phyloP scores from a whole-genome alignment of 2,888 invertebrate genomes.

The Epiblema foenella region DNA sequence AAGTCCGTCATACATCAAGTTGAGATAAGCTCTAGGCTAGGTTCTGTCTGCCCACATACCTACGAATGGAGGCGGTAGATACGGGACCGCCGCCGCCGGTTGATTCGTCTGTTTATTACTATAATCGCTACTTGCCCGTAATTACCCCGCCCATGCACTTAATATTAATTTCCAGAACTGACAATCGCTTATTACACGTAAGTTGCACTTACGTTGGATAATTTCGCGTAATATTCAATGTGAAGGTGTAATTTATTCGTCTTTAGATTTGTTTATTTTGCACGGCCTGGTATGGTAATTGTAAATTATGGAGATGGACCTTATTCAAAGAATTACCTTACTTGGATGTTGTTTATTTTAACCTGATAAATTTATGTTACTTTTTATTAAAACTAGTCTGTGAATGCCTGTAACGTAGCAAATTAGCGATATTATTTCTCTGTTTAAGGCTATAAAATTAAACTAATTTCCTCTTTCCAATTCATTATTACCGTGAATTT shows the following conservation, averaged over 20 bases:
- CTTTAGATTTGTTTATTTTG: conserved; percentile 26
- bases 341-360: neutral
- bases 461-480: conserved; percentile 15
- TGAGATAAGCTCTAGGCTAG: conserved; percentile 19
- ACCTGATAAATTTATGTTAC: neutral
- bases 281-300: neutral
- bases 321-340: too few relatives aligned
- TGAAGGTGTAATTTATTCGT: conserved; percentile 33
- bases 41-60: neutral
- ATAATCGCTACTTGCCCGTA: conserved; percentile 73
- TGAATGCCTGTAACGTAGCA: neutral
- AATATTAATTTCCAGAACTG: conserved; percentile 78
- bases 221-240: conserved; percentile 41
- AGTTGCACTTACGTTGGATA: conserved; percentile 35
- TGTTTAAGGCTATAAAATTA: conserved; percentile 1
- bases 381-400: too few relatives aligned
- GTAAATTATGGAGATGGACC: neutral
- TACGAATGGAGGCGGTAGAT: conserved; percentile 37
- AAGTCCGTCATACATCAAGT: conserved; percentile 8
- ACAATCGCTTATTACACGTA: conserved; percentile 53
- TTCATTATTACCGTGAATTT: conserved; percentile 19
- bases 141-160: conserved; percentile 77
- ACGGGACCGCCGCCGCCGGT: conserved; percentile 66
- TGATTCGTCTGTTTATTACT: conserved; percentile 72
- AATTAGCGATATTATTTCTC: neutral